A percentile compares a stretch with the other conserved stretches of the same genome.
phyloP scores from a whole-genome alignment of 2,113 vertebrate species.

The Dipodomys merriami region DNA sequence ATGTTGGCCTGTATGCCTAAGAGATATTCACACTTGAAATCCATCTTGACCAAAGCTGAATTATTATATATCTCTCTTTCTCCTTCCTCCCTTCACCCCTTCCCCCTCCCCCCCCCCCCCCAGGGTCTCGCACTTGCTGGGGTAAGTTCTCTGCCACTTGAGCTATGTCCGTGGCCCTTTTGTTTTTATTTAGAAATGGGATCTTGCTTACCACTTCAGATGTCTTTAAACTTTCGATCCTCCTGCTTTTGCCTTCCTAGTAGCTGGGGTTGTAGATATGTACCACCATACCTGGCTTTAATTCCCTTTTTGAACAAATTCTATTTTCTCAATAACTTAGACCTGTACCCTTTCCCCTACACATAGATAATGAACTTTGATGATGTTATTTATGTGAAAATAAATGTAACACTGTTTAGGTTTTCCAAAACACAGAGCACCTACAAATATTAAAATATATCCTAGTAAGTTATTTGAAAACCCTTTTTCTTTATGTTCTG shows the following conservation, averaged over 20 bases:
- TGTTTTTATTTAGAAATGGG: no score
- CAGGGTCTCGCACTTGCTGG: no score
- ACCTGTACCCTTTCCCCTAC: neutral
- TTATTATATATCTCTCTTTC: neutral
- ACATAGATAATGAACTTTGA: neutral
- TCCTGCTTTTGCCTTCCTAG: no score
- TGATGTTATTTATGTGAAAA: neutral
- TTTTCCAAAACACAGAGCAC: neutral
- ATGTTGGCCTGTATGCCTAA: neutral
- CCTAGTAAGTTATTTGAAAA: neutral
- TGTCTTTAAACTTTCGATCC: no score
- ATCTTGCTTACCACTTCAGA: no score
- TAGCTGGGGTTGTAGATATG: no score
- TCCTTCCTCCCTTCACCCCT: no score
- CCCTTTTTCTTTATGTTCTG: neutral
- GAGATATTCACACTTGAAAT: neutral
- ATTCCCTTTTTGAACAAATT: neutral
- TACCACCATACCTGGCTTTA: no score
- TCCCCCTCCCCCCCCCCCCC: no score
- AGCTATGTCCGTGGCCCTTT: no score
- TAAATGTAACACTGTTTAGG: neutral
- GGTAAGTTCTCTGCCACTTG: no score
- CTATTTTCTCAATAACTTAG: neutral
- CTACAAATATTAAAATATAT: neutral
- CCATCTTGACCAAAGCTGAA: neutral